phyloP scores from a whole-genome alignment of 2,888 invertebrate species.

The Plebejus melissa region DNA sequence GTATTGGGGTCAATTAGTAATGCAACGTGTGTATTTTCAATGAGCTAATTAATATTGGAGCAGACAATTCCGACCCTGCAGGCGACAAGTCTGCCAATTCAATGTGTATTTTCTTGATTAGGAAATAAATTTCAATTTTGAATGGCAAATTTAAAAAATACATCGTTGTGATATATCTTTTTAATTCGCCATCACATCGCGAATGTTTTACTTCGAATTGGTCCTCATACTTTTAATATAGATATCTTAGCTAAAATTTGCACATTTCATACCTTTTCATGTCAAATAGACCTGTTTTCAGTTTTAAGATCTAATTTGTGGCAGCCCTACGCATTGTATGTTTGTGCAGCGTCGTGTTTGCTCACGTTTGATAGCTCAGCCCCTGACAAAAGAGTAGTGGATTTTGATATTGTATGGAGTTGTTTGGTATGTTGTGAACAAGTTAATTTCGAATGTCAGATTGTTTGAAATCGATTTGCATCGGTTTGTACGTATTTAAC shows the following conservation, averaged over 20 bases:
- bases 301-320: constrained; percentile 26
- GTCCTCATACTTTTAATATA: too few species aligned
- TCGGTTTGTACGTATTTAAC: constrained; percentile 34
- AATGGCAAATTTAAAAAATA: too few species aligned
- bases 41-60: too few species aligned
- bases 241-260: neutral
- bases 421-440: constrained; percentile 31
- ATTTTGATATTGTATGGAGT: constrained; percentile 30
- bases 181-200: too few species aligned
- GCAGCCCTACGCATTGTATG: constrained; percentile 7
- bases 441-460: constrained; percentile 42
- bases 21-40: too few species aligned
- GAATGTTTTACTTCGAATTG: too few species aligned
- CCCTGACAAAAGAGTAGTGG: constrained; percentile 29
- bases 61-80: too few species aligned
- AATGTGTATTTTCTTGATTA: too few species aligned
- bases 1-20: too few species aligned
- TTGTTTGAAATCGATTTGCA: constrained; percentile 35
- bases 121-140: too few species aligned
- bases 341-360: constrained; percentile 33
- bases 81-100: too few species aligned
- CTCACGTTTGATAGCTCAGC: constrained; percentile 31
- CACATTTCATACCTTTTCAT: neutral
- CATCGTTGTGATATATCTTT: too few species aligned
- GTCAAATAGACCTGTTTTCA: neutral